A percentile compares a stretch with the other conserved stretches of the same genome.
Conservation (phyloP, 2,888 invertebrate genomes). For the Netelia virgata region DNA sequence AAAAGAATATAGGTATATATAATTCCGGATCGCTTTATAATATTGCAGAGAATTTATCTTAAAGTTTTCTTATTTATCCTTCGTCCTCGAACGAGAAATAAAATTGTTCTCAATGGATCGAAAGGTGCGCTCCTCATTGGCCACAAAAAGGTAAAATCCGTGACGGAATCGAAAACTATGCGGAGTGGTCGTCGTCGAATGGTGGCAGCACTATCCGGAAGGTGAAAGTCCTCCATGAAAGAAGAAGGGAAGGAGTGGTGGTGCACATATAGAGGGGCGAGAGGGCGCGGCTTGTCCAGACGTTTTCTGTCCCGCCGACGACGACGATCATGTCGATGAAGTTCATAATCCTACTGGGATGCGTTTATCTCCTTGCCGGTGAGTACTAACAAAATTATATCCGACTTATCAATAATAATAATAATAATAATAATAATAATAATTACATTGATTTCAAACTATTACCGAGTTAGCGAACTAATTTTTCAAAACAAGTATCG, state of each 20-base stretch:
- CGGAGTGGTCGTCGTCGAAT: constrained; percentile 57
- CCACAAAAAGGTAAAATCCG: constrained; percentile 24
- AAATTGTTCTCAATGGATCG: constrained; percentile 7
- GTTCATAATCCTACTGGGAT: constrained; percentile 81
- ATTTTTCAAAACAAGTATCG: not conserved
- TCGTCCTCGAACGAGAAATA: not conserved
- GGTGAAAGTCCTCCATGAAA: constrained; percentile 81
- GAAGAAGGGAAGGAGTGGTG: constrained; percentile 81
- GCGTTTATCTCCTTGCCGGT: constrained; percentile 81
- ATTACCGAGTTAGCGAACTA: not conserved
- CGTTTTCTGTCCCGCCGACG: constrained; percentile 82
- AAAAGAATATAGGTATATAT: no score
- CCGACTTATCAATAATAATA: not conserved
- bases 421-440: not conserved
- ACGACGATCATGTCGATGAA: constrained; percentile 83
- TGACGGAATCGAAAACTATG: constrained; percentile 37
- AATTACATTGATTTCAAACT: not conserved
- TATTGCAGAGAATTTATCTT: no score
- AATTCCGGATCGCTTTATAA: no score
- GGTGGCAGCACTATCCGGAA: constrained; percentile 82
- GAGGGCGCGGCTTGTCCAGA: constrained; percentile 85
- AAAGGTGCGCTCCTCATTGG: constrained; percentile 4
- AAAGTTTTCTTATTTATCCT: no score
- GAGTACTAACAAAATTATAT: constrained; percentile 74
- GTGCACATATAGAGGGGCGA: constrained; percentile 84